These are phyloP conservation scores for Colinus virginianus DNA, from an alignment of 2,113 vertebrate species.

Conservation along the genomic window DNA sequence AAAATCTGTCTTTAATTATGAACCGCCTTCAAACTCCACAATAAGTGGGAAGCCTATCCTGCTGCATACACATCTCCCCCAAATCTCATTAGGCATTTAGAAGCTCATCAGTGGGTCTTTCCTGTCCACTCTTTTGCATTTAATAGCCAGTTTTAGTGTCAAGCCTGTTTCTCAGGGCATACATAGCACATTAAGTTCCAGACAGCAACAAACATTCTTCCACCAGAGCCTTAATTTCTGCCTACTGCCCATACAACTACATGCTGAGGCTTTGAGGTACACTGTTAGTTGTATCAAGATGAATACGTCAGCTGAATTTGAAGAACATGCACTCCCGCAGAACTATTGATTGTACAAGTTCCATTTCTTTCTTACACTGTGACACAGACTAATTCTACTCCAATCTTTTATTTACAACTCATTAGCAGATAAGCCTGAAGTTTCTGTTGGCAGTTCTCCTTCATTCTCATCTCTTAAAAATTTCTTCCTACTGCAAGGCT, in stretches of 20 bases:
- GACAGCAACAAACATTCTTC: neutral
- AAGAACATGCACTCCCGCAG: neutral
- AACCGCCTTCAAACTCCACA: neutral
- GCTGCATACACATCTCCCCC: neutral
- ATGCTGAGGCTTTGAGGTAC: neutral
- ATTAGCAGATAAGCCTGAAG: neutral
- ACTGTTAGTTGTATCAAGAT: neutral
- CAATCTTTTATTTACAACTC: neutral
- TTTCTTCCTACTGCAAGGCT: neutral
- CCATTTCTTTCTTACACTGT: neutral
- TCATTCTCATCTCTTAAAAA: neutral
- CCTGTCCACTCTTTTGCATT: neutral
- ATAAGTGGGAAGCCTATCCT: neutral
- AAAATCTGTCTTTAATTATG: neutral
- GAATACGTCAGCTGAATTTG: constrained; percentile 5
- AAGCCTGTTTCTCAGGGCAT: neutral
- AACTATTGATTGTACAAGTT: neutral
- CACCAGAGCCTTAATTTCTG: neutral
- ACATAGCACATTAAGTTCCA: neutral
- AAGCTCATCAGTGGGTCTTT: neutral
- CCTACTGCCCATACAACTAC: neutral
- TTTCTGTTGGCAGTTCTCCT: neutral
- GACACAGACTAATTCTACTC: neutral
- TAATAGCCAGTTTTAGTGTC: neutral
- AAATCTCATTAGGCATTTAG: neutral